phyloP scores from a whole-genome alignment of 2,888 invertebrate species.

The Pollenia amentaria region DNA sequence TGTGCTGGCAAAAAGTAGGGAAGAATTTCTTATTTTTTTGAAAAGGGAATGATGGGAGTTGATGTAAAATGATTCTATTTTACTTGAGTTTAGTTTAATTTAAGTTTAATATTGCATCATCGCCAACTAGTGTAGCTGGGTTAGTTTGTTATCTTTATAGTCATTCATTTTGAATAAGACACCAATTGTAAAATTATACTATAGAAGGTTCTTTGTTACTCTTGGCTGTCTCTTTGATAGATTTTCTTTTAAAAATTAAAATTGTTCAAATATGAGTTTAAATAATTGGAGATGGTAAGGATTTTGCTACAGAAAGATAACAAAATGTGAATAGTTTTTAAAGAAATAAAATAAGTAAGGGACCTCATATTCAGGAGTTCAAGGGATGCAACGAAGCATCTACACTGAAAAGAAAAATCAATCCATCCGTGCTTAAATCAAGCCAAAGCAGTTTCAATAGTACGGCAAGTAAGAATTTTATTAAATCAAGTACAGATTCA shows the following conservation, averaged over 20 bases:
- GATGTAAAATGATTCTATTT: constrained; percentile 59
- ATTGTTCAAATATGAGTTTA: constrained; percentile 48
- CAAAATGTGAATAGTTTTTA: no score
- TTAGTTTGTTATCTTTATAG: constrained; percentile 44
- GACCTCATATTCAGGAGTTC: no score
- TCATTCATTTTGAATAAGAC: constrained; percentile 59
- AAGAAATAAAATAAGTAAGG: no score
- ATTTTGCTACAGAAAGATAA: constrained; percentile 19
- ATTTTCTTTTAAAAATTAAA: constrained; percentile 17
- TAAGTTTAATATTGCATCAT: constrained; percentile 67
- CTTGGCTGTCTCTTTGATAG: background rate
- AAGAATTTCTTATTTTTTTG: constrained; percentile 36
- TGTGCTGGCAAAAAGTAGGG: constrained; percentile 39
- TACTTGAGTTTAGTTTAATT: constrained; percentile 65
- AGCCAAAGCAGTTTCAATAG: no score
- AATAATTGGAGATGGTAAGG: constrained; percentile 45
- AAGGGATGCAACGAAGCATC: no score
- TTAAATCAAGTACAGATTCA: no score
- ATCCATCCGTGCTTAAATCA: no score
- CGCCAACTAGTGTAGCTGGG: constrained; percentile 17
- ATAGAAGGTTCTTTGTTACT: constrained; percentile 53
- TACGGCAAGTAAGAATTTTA: no score
- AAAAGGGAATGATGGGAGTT: constrained; percentile 13
- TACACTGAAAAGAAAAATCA: no score
- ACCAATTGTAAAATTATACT: constrained; percentile 62